Evolutionary conservation across 2,797 vertebrate species (phyloP).

Genomic region (Pelodytes ibericus): DNA sequence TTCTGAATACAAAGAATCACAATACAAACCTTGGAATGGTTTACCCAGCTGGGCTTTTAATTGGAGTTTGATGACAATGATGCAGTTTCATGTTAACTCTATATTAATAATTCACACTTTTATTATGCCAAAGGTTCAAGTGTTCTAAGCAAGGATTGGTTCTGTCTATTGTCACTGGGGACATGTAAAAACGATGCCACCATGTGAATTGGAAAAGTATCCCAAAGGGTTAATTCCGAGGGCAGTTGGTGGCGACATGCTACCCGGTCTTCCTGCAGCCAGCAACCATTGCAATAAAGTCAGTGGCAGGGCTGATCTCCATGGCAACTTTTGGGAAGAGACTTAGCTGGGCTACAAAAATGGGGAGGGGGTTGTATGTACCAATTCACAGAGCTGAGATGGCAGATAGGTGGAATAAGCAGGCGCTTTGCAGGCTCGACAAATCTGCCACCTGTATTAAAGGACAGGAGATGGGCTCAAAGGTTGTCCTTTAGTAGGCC

Average conservation of each 20-base stretch:
- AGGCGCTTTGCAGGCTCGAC: too few species aligned
- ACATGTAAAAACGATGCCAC: too few species aligned
- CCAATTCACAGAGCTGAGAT: constrained; percentile 13
- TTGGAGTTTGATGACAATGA: too few species aligned
- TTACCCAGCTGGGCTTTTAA: too few species aligned
- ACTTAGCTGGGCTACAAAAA: constrained; percentile 16
- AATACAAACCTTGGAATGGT: too few species aligned
- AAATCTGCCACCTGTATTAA: constrained; percentile 4
- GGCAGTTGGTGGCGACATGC: not conserved
- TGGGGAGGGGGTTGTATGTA: constrained; percentile 1
- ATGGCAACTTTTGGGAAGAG: constrained; percentile 22
- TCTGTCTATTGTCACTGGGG: too few species aligned
- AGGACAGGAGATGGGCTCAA: not conserved
- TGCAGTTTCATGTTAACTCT: too few species aligned
- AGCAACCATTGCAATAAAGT: constrained; percentile 1
- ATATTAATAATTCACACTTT: too few species aligned
- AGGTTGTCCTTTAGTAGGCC: not conserved
- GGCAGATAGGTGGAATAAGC: constrained; percentile 9
- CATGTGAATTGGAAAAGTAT: too few species aligned
- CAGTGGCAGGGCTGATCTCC: constrained; percentile 16
- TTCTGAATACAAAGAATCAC: too few species aligned
- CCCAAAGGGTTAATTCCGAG: not conserved
- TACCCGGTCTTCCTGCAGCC: not conserved
- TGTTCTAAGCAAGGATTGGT: too few species aligned
- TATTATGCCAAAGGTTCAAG: too few species aligned